Evolutionary conservation across 2,888 invertebrate species (phyloP).

Genomic region (Stenodema calcarata): DNA sequence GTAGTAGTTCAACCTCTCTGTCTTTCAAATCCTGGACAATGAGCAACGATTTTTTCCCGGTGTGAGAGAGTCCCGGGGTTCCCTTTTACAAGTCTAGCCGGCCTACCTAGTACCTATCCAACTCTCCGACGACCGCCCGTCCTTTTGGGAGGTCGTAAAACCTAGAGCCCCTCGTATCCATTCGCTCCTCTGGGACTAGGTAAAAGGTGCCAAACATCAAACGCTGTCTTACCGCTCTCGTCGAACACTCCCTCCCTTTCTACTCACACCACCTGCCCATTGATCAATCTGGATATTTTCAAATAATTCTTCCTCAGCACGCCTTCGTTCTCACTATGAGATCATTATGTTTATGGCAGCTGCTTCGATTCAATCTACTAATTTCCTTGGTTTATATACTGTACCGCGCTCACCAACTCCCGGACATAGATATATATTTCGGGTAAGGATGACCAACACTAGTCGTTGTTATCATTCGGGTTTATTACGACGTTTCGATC

Average conservation of each 20-base stretch:
- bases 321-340: background rate
- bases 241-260: background rate
- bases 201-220: slow-evolving; percentile 24
- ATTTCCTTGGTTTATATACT: too few species aligned
- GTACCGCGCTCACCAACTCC: too few species aligned
- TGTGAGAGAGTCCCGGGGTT: background rate
- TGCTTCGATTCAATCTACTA: too few species aligned
- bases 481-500: too few species aligned
- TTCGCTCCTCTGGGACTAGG: background rate
- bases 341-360: background rate
- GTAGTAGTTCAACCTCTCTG: slow-evolving; percentile 21
- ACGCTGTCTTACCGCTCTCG: background rate
- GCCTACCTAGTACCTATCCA: background rate
- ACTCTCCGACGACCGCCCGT: background rate
- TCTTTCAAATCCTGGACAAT: slow-evolving; percentile 6
- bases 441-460: too few species aligned
- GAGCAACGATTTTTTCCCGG: background rate
- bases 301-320: background rate
- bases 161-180: background rate
- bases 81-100: background rate
- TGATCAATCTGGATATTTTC: slow-evolving; percentile 9
- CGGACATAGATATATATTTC: too few species aligned
- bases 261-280: slow-evolving; percentile 1
- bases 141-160: slow-evolving; percentile 7
- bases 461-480: too few species aligned